phyloP scores from a whole-genome alignment of 1,140 invertebrate genomes.

The Gryon sp. region DNA sequence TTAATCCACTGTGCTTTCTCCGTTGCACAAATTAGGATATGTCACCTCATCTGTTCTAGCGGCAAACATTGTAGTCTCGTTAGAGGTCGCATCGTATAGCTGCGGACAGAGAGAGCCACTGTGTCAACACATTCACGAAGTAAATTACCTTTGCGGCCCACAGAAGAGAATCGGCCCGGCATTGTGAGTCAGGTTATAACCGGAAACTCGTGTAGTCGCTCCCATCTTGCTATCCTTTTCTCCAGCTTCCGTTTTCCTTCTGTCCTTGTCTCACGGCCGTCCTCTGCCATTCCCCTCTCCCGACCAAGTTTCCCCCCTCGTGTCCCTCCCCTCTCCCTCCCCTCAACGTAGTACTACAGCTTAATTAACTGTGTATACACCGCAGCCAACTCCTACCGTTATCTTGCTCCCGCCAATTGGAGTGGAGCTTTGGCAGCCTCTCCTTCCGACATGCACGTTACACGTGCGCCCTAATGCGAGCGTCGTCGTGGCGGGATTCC shows the following conservation, averaged over 20 bases:
- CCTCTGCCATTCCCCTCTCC: constrained; percentile 32
- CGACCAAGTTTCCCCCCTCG: constrained; percentile 15
- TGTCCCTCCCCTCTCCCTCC: constrained; percentile 28
- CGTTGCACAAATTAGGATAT: constrained; percentile 51
- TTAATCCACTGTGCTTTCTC: constrained; percentile 28
- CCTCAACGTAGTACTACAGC: constrained; percentile 67
- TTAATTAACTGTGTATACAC: constrained; percentile 80
- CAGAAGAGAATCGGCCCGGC: constrained; percentile 60
- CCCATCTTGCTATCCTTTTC: constrained; percentile 40
- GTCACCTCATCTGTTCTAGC: constrained; percentile 44
- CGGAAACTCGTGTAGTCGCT: constrained; percentile 71
- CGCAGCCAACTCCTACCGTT: constrained; percentile 77
- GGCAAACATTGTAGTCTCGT: constrained; percentile 37
- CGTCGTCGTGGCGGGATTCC: constrained; percentile 57
- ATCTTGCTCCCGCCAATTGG: constrained; percentile 77
- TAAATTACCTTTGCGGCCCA: constrained; percentile 65
- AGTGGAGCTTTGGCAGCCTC: constrained; percentile 61
- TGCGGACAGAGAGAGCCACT: constrained; percentile 36
- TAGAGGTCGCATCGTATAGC: constrained; percentile 12
- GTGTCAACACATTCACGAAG: constrained; percentile 62
- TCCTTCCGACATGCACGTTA: constrained; percentile 64
- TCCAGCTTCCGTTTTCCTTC: constrained; percentile 22
- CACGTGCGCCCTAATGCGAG: constrained; percentile 63
- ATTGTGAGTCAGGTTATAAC: constrained; percentile 56
- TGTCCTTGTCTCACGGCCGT: constrained; percentile 30